Conservation (phyloP, 2,888 invertebrate genomes). For the Deroplatys truncata region DNA sequence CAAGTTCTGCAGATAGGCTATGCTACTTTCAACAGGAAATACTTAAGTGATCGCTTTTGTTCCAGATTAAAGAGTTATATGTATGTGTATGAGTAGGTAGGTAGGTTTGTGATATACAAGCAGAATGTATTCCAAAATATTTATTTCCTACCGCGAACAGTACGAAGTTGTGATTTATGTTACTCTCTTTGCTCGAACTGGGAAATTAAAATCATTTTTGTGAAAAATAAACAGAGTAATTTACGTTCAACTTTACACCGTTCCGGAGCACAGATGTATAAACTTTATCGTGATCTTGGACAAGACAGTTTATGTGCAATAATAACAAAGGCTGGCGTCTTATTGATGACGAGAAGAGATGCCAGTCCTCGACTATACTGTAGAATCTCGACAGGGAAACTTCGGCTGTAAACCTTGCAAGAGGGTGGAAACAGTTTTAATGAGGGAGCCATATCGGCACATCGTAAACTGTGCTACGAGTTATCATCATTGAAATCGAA, state of each 20-base stretch:
- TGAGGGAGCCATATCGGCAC: background rate
- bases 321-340: background rate
- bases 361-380: no score
- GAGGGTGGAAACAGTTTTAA: background rate
- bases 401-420: background rate
- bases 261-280: background rate
- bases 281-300: background rate
- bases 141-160: no score
- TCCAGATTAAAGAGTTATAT: no score
- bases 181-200: background rate
- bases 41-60: no score
- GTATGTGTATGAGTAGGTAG: no score
- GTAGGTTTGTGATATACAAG: no score
- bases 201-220: background rate
- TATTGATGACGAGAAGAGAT: background rate
- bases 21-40: no score
- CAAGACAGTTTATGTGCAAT: background rate
- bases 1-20: no score
- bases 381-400: background rate
- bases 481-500: background rate
- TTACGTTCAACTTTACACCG: background rate
- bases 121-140: no score
- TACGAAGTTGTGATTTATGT: no score
- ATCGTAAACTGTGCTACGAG: background rate
- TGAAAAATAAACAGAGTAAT: background rate